Evolutionary conservation across 30 jellyfish, hydroid and myxozoan genomes (phyloP).

Genomic region (Aurelia coerulea): DNA sequence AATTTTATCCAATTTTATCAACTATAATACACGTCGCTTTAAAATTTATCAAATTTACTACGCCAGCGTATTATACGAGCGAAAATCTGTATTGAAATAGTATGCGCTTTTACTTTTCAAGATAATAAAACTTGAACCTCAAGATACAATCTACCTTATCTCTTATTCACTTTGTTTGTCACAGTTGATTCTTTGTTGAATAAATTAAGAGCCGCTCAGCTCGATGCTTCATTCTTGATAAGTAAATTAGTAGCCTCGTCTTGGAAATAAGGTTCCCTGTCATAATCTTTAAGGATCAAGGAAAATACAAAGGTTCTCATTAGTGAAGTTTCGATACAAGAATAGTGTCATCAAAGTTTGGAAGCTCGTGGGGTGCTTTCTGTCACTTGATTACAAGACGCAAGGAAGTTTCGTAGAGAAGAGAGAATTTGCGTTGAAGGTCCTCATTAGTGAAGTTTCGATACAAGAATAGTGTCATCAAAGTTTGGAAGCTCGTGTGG

Average conservation of each 20-base stretch:
- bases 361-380: no score
- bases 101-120: conserved; percentile 49
- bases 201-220: conserved; percentile 70
- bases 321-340: no score
- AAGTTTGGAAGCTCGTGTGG: no score
- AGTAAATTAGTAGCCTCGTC: conserved; percentile 47
- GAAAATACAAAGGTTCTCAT: neutral
- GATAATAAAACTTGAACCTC: conserved; percentile 37
- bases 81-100: neutral
- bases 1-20: conserved; percentile 54
- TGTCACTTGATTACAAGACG: no score
- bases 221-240: conserved; percentile 46
- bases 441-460: neutral
- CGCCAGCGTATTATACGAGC: conserved; percentile 15
- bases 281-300: neutral
- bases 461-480: no score
- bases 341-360: no score
- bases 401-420: no score
- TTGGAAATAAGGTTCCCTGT: conserved; percentile 10
- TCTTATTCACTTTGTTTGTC: conserved; percentile 22
- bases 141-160: conserved; percentile 49
- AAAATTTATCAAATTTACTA: conserved; percentile 46
- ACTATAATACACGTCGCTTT: conserved; percentile 45
- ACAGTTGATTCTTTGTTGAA: conserved; percentile 8
- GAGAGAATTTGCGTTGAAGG: neutral